Evolutionary conservation across 2,888 invertebrate species (phyloP).

Genomic region (Oscheius sp.): DNA sequence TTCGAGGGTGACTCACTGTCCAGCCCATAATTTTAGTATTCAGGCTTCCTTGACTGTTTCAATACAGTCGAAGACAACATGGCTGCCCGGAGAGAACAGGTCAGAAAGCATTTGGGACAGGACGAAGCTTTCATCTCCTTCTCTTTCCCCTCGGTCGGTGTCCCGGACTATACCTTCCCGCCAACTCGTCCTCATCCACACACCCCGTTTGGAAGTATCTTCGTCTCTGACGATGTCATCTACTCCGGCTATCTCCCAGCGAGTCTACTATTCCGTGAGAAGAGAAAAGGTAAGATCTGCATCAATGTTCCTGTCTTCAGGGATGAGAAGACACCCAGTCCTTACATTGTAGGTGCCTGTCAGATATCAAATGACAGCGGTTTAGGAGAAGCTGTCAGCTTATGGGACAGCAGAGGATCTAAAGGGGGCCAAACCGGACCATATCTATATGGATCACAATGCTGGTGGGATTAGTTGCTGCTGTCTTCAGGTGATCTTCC

Average conservation of each 20-base stretch:
- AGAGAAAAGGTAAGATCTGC: constrained; percentile 92
- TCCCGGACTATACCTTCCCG: constrained; percentile 88
- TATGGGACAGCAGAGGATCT: constrained; percentile 45
- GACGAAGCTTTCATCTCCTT: constrained; percentile 89
- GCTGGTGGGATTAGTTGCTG: constrained; percentile 97
- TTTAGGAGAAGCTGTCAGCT: constrained; percentile 79
- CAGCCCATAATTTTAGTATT: not conserved
- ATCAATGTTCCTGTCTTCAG: constrained; percentile 92
- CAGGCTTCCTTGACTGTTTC: constrained; percentile 86
- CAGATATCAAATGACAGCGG: not conserved
- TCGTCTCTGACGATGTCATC: constrained; percentile 86
- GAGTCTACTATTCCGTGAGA: constrained; percentile 78
- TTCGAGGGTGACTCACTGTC: constrained; percentile 78
- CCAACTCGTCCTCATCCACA: constrained; percentile 80
- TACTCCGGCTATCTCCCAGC: too few species aligned
- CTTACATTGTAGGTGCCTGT: constrained; percentile 73
- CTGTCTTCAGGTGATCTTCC: constrained; percentile 53
- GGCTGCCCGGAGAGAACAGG: constrained; percentile 84
- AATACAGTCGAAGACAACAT: constrained; percentile 98
- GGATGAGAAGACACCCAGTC: constrained; percentile 86
- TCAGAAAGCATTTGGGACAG: constrained; percentile 54
- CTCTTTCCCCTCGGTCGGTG: constrained; percentile 91
- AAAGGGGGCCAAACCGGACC: constrained; percentile 84
- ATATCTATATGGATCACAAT: constrained; percentile 98
- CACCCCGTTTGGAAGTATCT: not conserved